Evolutionary conservation across 2,888 invertebrate genomes (phyloP).

Genomic region (Azorinus chamasolen): DNA sequence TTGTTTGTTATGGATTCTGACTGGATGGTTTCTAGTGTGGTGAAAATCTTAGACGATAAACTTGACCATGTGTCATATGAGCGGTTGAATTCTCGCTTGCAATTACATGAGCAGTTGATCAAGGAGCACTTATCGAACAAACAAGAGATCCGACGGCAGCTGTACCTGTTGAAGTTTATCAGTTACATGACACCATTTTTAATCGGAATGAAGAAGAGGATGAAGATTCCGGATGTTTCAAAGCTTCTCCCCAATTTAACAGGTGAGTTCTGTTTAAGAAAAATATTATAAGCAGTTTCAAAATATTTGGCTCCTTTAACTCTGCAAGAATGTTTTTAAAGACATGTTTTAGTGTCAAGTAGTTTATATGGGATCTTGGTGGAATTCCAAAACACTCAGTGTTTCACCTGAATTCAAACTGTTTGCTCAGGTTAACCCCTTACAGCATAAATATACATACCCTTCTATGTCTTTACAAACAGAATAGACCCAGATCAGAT

Average conservation of each 20-base stretch:
- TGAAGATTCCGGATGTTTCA: constrained; percentile 85
- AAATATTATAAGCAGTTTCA: no score
- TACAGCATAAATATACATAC: no score
- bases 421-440: no score
- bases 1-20: constrained; percentile 82
- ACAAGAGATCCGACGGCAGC: constrained; percentile 76
- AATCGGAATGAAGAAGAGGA: constrained; percentile 84
- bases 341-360: no score
- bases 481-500: no score
- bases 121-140: constrained; percentile 81
- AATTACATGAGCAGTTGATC: constrained; percentile 83
- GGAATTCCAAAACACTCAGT: no score
- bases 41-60: constrained; percentile 80
- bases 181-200: constrained; percentile 85
- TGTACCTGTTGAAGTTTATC: constrained; percentile 84
- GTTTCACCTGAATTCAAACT: no score
- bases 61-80: constrained; percentile 84
- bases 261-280: constrained; percentile 70
- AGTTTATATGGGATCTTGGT: no score
- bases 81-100: constrained; percentile 83
- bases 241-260: constrained; percentile 80
- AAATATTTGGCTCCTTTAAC: no score
- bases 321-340: no score
- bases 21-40: constrained; percentile 82
- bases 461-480: no score